Base-by-base conservation (phyloP, 1,140 invertebrate species). In the Bombus affinis region DNA sequence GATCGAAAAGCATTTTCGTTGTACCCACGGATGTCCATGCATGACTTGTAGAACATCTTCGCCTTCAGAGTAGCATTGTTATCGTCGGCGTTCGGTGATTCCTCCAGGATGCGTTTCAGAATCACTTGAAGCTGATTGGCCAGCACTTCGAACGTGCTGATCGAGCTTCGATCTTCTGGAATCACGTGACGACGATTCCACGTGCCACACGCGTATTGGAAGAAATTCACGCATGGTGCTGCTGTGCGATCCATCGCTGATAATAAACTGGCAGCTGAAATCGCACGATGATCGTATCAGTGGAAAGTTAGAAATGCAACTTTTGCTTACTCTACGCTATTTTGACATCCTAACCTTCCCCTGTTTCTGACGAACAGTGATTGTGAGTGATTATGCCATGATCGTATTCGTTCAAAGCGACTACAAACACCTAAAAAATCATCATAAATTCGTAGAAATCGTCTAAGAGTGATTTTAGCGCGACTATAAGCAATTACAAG, bases 181-280 rank as follows among this genome's bases (percentile, higher is more conserved):
- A 99, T 99, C 6, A 98, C 96, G 95, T 99, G 98, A 82, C 97
- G 96, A 90, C 97, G 97, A 93, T 99, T 98, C 98, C 98, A 99
- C 3, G 97, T 97, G 2, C 98, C 98, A 91, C 98, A 98, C 1
- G 98, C 98, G 92, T 97, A 98, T 94, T 98, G 97, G 95, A 98
- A 99, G 95, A 99, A 99, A 93, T 99, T 97, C 35, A 96, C 96
- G 94, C 98, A 99, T 15, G 98, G 98, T 93, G 98, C 97, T 0
- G 96, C 97, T 0, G 95, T 96, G 22, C 96, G 95, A 92, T 99
- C 97, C 98, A 99, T 99, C 37, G 97, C 98, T 28, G 97, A 96
- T 87, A 99, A 95, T 86, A 99, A 95, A 39, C 97, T 98, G 15
- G 98, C 97, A 83, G 98, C 98, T 99, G 95, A 22, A 89, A 79